These are phyloP conservation scores for Trilocha varians DNA, from an alignment of 2,888 invertebrate genomes.

Conservation along the genomic window DNA sequence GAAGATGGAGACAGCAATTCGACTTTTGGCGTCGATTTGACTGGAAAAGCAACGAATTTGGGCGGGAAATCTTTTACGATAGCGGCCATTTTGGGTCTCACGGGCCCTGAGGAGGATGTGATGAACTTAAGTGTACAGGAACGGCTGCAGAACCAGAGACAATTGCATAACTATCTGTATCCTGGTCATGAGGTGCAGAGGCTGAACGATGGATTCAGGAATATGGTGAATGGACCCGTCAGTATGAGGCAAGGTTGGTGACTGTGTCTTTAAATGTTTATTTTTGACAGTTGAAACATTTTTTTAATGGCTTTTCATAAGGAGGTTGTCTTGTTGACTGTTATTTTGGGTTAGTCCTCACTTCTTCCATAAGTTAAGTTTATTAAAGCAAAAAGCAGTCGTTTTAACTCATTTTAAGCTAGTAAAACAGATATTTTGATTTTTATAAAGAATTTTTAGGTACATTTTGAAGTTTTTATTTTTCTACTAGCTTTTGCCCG, in stretches of 20 bases:
- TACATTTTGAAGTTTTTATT: too few relatives aligned
- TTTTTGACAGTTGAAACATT: too few relatives aligned
- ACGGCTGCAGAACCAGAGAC: conserved; percentile 52
- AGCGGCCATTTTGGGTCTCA: conserved; percentile 87
- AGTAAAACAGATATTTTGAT: too few relatives aligned
- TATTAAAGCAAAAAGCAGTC: too few relatives aligned
- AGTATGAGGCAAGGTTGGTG: conserved; percentile 48
- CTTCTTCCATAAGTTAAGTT: too few relatives aligned
- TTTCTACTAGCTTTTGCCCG: too few relatives aligned
- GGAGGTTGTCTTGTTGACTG: too few relatives aligned
- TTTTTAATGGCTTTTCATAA: too few relatives aligned
- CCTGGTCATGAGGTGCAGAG: conserved; percentile 55
- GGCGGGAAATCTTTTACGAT: conserved; percentile 87
- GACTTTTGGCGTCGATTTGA: conserved; percentile 57
- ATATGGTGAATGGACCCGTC: conserved; percentile 41
- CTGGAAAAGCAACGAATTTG: conserved; percentile 55
- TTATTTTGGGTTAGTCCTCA: too few relatives aligned
- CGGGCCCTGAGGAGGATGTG: conserved; percentile 64
- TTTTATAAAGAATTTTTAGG: too few relatives aligned
- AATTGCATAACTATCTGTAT: conserved; percentile 55
- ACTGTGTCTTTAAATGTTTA: not conserved
- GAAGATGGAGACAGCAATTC: conserved; percentile 57
- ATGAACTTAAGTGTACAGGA: conserved; percentile 74
- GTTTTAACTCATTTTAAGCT: too few relatives aligned
- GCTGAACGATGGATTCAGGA: conserved; percentile 53